Base-by-base conservation (phyloP, 2,888 invertebrate species). In the Scaptomyza tumidula region DNA sequence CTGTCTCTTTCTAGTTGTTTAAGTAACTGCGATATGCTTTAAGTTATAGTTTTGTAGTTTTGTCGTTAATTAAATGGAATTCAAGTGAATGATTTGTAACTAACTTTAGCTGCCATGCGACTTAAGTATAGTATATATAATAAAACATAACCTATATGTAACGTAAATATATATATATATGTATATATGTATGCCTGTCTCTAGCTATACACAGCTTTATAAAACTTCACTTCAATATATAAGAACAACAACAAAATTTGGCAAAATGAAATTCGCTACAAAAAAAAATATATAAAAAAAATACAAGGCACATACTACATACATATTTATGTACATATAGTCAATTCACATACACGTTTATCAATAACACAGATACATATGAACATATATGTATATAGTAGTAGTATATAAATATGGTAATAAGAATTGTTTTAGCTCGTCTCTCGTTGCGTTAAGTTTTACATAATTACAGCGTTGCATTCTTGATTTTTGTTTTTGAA, bases 191-290 rank as follows among this genome's bases (percentile, higher is more conserved):
- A 56, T 29, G 29, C 57, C 49, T 41, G 44, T 63, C 41, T 50
- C 29, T 19, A 62, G 39, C 65, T 73, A 27, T 44, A 54, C 52
- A 61, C 19, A 19, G 19, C 19, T n/a, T n/a, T 57, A 61, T 58
- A 33, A 33, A 14, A 44, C 6, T 13, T 37, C 27, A 54, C n/a
- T 50, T 52, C 70, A 24, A 44, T 14, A 44, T 14, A 37, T 50
- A 50, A 66, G 54, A 62, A 63, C 57, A 66, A 53, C 53, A 66
- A 75, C 14, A 52, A 75, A 53, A 59, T 78, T 77, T 69, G 78
- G 78, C 69, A 80, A 74, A 74, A 78, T 74, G 54, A 55, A 59
- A 80, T 80, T 71, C 57, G 78, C 78, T 77, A 71, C 70, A 80
- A 80, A 67, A 79, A 63, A 68, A 79, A 19, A 19, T n/a, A n/a